These are phyloP conservation scores for Biston stratarius DNA, from an alignment of 2,888 invertebrate species.

Conservation along the genomic window DNA sequence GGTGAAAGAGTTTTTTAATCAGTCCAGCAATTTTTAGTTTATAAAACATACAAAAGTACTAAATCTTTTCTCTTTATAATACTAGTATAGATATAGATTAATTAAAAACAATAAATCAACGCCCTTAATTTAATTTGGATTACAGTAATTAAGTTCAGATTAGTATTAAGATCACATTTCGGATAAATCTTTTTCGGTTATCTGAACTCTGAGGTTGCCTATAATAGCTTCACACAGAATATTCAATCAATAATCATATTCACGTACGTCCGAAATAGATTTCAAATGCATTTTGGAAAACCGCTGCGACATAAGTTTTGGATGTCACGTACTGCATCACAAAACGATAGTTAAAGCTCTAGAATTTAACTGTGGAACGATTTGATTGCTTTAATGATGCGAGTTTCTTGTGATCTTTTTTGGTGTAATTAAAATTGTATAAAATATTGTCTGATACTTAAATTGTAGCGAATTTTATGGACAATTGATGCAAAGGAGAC, in stretches of 20 bases:
- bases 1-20: no score
- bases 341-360: slow-evolving; percentile 14
- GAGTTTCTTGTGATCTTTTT: not conserved
- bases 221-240: not conserved
- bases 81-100: no score
- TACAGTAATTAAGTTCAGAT: no score
- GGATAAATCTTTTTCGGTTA: no score
- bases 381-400: not conserved
- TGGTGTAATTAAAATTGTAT: not conserved
- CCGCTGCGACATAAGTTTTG: slow-evolving; percentile 9
- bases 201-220: no score
- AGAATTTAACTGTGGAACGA: not conserved
- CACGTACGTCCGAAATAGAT: not conserved
- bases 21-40: no score
- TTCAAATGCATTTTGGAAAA: slow-evolving; percentile 16
- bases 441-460: no score
- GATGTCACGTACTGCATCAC: slow-evolving; percentile 20
- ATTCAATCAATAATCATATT: not conserved
- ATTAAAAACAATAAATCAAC: no score
- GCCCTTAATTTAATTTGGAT: no score
- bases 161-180: no score
- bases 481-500: not conserved
- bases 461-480: not conserved
- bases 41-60: no score
- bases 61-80: no score